These are phyloP conservation scores for Eulemur macaco DNA, from an alignment of 2,113 vertebrate genomes.

Conservation along the genomic window DNA sequence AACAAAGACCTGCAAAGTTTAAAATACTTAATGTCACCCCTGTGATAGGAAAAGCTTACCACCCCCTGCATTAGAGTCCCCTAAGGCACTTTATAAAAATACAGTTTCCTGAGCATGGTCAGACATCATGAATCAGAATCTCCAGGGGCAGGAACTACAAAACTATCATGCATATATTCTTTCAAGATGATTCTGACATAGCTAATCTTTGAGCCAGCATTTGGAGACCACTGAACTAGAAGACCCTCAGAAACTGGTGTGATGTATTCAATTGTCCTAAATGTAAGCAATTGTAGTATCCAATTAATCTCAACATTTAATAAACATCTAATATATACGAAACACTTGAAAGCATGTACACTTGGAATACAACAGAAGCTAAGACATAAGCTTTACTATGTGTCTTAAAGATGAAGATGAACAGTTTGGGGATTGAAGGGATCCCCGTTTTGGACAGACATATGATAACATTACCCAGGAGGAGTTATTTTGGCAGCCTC, in stretches of 20 bases:
- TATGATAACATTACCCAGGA: background rate
- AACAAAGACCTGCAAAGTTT: background rate
- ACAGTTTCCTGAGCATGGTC: background rate
- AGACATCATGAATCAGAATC: background rate
- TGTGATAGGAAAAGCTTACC: background rate
- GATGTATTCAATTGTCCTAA: background rate
- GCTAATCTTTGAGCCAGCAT: background rate
- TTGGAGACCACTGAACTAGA: background rate
- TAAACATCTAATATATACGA: background rate
- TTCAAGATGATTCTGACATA: background rate
- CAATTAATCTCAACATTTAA: background rate
- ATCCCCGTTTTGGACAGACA: background rate
- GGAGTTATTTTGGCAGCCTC: slow-evolving; percentile 10
- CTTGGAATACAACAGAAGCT: background rate
- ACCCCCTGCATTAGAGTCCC: background rate
- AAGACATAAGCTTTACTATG: background rate
- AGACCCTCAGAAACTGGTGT: background rate
- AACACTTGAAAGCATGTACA: background rate
- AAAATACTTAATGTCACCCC: background rate
- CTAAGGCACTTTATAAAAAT: background rate
- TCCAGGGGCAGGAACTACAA: background rate
- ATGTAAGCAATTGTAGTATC: background rate
- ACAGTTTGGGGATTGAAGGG: background rate
- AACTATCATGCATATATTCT: background rate
- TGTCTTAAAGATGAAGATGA: background rate